phyloP scores from a whole-genome alignment of 2,113 vertebrate species.

The Mohoua ochrocephala region DNA sequence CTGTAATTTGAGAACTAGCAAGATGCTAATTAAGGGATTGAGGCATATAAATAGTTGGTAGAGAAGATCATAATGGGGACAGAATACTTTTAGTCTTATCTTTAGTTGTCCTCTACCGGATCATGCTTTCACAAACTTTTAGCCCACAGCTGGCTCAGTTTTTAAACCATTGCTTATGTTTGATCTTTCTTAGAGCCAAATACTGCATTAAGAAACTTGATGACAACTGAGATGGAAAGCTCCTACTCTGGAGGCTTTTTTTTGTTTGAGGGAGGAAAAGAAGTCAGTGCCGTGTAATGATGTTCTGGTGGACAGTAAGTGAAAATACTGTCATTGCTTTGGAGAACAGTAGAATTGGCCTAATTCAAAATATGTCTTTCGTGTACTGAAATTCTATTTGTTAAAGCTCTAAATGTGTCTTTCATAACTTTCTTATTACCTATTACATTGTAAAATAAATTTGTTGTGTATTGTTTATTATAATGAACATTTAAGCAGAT shows the following conservation, averaged over 20 bases:
- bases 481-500: slow-evolving; percentile 58
- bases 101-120: background rate
- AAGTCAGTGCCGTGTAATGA: slow-evolving; percentile 6
- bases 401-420: slow-evolving; percentile 40
- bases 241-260: background rate
- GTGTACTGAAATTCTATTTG: slow-evolving; percentile 44
- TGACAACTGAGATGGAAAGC: background rate
- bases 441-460: slow-evolving; percentile 29
- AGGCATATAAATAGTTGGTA: background rate
- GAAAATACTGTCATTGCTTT: slow-evolving; percentile 24
- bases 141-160: background rate
- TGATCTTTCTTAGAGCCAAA: slow-evolving; percentile 9
- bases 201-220: background rate
- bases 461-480: slow-evolving; percentile 54
- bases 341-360: background rate
- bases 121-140: background rate
- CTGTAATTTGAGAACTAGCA: background rate
- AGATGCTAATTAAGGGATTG: background rate
- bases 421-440: slow-evolving; percentile 37
- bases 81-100: background rate
- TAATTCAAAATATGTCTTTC: slow-evolving; percentile 30
- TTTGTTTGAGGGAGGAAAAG: background rate
- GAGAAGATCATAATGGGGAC: background rate
- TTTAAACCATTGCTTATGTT: background rate
- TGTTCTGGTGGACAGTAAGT: background rate